Conservation (phyloP, 2,797 vertebrate species). For the Falco concolor region DNA sequence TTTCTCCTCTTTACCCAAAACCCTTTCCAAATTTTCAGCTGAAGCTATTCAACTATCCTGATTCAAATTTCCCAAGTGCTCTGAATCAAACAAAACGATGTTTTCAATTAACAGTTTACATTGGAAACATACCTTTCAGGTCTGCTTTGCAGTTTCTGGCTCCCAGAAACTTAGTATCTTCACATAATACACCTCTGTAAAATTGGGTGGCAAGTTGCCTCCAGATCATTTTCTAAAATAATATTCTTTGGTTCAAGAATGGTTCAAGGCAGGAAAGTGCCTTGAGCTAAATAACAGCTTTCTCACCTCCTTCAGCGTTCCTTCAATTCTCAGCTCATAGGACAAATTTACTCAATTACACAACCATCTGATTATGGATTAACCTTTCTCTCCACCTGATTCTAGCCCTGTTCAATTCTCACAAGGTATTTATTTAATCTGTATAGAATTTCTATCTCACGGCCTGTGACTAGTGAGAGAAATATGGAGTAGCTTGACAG, state of each 20-base stretch:
- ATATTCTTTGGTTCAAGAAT: background rate
- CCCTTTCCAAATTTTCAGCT: background rate
- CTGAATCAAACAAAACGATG: background rate
- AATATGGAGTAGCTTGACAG: background rate
- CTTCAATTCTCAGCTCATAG: background rate
- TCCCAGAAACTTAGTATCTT: background rate
- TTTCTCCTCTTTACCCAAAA: background rate
- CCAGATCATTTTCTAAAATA: background rate
- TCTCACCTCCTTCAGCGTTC: background rate
- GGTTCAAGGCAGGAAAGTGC: background rate
- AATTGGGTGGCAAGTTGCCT: background rate
- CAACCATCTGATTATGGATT: background rate
- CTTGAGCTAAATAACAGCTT: background rate
- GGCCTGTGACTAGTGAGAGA: background rate
- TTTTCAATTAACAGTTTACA: background rate
- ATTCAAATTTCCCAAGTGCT: background rate
- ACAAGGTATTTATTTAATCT: background rate
- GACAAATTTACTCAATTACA: background rate
- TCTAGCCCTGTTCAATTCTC: background rate
- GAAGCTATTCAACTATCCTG: background rate
- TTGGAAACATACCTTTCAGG: background rate
- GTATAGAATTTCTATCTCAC: background rate
- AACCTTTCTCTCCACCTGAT: background rate
- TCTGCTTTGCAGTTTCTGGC: background rate
- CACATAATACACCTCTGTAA: background rate